Evolutionary conservation across 2,113 vertebrate species (phyloP).

Genomic region (Lathamus discolor): DNA sequence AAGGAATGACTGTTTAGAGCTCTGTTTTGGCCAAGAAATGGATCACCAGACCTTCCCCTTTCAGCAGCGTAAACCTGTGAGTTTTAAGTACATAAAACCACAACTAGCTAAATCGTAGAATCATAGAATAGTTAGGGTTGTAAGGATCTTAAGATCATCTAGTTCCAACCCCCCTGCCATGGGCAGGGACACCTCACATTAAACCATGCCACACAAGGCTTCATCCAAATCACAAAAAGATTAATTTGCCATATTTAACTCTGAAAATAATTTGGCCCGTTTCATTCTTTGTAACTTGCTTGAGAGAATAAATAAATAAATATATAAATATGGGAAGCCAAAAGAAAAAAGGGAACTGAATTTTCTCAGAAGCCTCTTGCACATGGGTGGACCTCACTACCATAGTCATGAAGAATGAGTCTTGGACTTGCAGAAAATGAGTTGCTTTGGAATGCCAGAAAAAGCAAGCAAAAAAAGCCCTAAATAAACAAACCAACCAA

Average conservation of each 20-base stretch:
- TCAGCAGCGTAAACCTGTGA: background rate
- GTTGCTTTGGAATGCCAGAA: background rate
- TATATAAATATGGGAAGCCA: background rate
- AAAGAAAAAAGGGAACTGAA: background rate
- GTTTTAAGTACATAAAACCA: background rate
- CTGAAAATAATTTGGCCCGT: background rate
- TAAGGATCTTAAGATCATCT: no score
- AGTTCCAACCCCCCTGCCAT: no score
- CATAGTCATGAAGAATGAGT: background rate
- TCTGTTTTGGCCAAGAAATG: background rate
- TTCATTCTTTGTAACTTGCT: background rate
- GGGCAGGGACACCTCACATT: no score
- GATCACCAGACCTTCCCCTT: background rate
- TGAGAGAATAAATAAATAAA: background rate
- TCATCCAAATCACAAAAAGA: background rate
- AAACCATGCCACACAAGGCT: no score
- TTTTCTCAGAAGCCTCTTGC: background rate
- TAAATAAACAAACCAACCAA: background rate
- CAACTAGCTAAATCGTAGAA: background rate
- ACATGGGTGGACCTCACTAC: background rate
- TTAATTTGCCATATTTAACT: background rate
- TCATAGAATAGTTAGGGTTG: no score
- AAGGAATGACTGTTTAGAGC: background rate
- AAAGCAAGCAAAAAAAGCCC: background rate
- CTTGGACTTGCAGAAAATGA: background rate